Evolutionary conservation across 2,113 vertebrate genomes (phyloP), one percentile per base, ranked within the genome.

Genomic region (Tretioscincus oriximinensis): DNA sequence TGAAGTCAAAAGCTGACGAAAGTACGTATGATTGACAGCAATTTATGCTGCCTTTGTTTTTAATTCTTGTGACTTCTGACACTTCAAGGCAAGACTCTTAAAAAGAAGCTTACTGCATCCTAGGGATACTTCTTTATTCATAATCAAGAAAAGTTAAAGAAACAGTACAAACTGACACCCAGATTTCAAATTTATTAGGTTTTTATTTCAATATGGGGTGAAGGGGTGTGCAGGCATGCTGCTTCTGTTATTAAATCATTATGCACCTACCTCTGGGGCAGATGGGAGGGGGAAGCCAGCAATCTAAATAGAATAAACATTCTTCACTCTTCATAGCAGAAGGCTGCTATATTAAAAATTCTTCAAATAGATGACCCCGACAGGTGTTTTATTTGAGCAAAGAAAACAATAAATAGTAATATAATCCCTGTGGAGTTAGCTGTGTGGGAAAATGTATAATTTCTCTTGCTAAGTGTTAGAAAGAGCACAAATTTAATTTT

Each of bases 221-320:
- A 83, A 83, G 81, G 76, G 91, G 88, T 86, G 92, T 90, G 77
- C 78, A 82, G 89, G 82, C 89, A 88, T 92, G 90, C 90, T 93
- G 90, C 92, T 92, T 91, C 82, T 91, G 83, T 93, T 93, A 93
- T 91, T 93, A 91, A 92, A 89, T 87, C 90, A 90, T 85, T 90
- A 91, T 85, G 84, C 83, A 91, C 85, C 86, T 90, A 90, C 73
- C 80, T 87, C 82, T 77, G 75, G 87, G 7, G 83, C 85, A 83
- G 87, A 79, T 51, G 64, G 82, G 86, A 76, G 85, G 71, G 86
- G 84, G 82, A 80, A 73, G 60, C 85, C 84, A 77, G 71, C 80
- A 83, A 12, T 73, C 74, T 78, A 86, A 88, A 87, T 54, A 86
- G 86, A 84, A 78, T 91, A 84, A 93, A 91, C 83, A 86, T 88